Conservation (phyloP, 2,888 invertebrate species). For the Drosophila differens region DNA sequence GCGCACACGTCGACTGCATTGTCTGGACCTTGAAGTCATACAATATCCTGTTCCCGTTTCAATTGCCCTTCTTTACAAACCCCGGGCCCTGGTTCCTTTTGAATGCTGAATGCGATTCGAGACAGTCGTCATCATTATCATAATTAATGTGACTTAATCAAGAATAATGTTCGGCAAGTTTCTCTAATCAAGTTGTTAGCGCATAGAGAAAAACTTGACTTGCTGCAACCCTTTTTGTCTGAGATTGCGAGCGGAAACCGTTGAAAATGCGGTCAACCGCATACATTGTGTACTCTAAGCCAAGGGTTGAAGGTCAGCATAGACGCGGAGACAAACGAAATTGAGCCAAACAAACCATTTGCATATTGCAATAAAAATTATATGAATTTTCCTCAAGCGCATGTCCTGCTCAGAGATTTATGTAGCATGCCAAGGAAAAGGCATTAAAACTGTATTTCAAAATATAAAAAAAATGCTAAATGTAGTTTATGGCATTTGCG, state of each 20-base stretch:
- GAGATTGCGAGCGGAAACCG: slow-evolving; percentile 26
- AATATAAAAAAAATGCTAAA: slow-evolving; percentile 29
- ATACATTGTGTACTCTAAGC: slow-evolving; percentile 37
- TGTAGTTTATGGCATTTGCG: slow-evolving; percentile 55
- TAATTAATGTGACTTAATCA: slow-evolving; percentile 83
- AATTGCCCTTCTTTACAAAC: slow-evolving; percentile 67
- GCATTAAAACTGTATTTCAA: slow-evolving; percentile 46
- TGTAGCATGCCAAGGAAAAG: slow-evolving; percentile 56
- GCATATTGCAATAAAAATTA: slow-evolving; percentile 75
- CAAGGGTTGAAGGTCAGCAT: slow-evolving; percentile 75
- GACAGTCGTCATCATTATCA: slow-evolving; percentile 78
- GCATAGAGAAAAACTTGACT: slow-evolving; percentile 15
- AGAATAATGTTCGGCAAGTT: slow-evolving; percentile 76
- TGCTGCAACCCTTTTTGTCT: slow-evolving; percentile 49
- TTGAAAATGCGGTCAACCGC: slow-evolving; percentile 82
- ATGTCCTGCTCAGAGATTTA: slow-evolving; percentile 68
- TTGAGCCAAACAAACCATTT: slow-evolving; percentile 54
- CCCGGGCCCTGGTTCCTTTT: slow-evolving; percentile 3
- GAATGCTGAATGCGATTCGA: slow-evolving; percentile 58
- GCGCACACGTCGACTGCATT: slow-evolving; percentile 61
- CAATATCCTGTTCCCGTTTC: slow-evolving; percentile 80
- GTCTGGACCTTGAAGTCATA: slow-evolving; percentile 41
- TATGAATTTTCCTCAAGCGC: slow-evolving; percentile 50
- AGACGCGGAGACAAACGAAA: slow-evolving; percentile 20
- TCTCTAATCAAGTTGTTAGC: slow-evolving; percentile 75